A percentile compares a stretch with the other conserved stretches of the same genome.
phyloP scores from a whole-genome alignment of 2,113 vertebrate genomes.

The Oryctolagus cuniculus region DNA sequence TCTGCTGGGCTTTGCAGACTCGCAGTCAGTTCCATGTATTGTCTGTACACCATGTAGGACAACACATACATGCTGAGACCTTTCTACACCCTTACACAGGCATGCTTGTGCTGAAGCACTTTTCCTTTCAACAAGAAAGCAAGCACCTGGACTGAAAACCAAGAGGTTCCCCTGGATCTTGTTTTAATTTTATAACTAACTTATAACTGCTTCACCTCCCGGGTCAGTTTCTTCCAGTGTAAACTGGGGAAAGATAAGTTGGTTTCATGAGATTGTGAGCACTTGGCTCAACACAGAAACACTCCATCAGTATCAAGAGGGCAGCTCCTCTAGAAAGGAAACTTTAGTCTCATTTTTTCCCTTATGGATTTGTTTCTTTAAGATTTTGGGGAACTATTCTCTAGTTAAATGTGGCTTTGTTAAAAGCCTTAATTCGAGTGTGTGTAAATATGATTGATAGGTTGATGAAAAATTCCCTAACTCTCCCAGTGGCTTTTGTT shows the following conservation, averaged over 20 bases:
- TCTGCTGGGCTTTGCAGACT: background rate
- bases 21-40: background rate
- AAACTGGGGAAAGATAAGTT: background rate
- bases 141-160: background rate
- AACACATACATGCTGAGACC: background rate
- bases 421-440: background rate
- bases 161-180: background rate
- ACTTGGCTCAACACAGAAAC: background rate
- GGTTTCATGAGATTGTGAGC: background rate
- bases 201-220: background rate
- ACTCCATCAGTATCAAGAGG: background rate
- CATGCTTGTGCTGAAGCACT: background rate
- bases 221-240: background rate
- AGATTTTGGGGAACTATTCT: conserved; percentile 13
- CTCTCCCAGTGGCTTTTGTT: background rate
- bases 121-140: background rate
- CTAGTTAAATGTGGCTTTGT: background rate
- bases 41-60: background rate
- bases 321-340: background rate
- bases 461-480: background rate
- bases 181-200: conserved; percentile 25
- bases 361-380: conserved; percentile 10
- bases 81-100: conserved; percentile 19
- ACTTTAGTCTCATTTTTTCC: background rate
- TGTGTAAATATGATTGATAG: background rate